phyloP scores from a whole-genome alignment of 1,140 invertebrate species.

The Venustaconcha ellipsiformis region DNA sequence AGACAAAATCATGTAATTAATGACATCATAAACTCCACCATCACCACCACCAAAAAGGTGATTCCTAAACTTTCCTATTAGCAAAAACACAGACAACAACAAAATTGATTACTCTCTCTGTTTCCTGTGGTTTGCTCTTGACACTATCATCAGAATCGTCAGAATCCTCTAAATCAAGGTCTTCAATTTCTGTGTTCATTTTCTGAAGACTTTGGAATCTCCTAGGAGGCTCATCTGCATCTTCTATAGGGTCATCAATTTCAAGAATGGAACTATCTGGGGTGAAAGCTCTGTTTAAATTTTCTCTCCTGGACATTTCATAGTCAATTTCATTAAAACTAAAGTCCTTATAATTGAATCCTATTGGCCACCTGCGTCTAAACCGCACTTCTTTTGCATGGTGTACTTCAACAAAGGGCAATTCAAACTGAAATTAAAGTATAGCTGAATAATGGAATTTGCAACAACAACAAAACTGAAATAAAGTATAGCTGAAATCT shows the following conservation, averaged over 20 bases:
- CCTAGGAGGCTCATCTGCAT: conserved; percentile 21
- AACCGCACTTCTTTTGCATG: conserved; percentile 61
- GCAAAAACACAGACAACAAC: conserved; percentile 19
- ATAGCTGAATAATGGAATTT: background rate
- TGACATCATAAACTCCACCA: conserved; percentile 35
- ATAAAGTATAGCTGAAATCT: background rate
- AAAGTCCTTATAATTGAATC: conserved; percentile 58
- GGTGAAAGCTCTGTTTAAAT: conserved; percentile 4
- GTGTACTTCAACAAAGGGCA: conserved; percentile 60
- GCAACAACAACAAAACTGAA: background rate
- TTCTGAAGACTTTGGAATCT: background rate
- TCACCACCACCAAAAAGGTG: conserved; percentile 26
- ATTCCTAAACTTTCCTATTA: conserved; percentile 9
- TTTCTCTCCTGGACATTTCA: conserved; percentile 40
- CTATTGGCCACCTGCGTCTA: conserved; percentile 48
- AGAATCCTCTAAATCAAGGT: background rate
- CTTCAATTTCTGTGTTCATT: background rate
- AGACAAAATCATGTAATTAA: conserved; percentile 22
- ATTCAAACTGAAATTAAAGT: conserved; percentile 56
- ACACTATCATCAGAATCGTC: background rate
- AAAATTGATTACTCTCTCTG: conserved; percentile 13
- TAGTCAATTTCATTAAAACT: conserved; percentile 60
- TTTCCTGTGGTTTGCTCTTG: conserved; percentile 11
- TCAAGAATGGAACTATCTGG: conserved; percentile 28
- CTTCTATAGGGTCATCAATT: conserved; percentile 35